Evolutionary conservation across 2,888 invertebrate species (phyloP), one percentile per base, ranked within the genome.

Genomic region (Hoplodrina ambigua): DNA sequence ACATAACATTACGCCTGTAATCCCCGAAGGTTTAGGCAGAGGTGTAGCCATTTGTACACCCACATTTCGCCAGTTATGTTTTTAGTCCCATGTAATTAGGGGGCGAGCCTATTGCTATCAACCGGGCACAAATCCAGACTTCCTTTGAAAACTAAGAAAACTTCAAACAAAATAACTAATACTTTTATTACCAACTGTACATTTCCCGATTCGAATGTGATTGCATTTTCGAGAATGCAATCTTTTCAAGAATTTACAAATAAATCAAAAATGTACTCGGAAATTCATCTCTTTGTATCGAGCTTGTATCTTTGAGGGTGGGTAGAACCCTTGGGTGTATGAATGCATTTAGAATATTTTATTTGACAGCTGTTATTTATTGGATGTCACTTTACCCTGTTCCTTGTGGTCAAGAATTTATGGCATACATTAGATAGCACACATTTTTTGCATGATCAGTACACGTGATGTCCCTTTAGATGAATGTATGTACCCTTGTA

Each of bases 191-290:
- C 15, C 37, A 75, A 86, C 83, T 82, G 81, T 85, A 81, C 75
- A 81, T 74, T 54, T 66, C 71, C 73, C 80, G 69, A 80, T 61
- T 53, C 66, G 63, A 80, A 81, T 81, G 80, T 88, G 81, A 90
- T 89, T 91, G 90, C 87, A 90, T 89, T 91, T 86, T 78, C 69
- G 70, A 83, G 82, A 89, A 67, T 90, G 88, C 89, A 91, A 92
- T 92, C 84, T 90, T 86, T 87, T 72, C 75, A 85, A 85, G 90
- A 90, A 91, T 91, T 88, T 80, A 33, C 72, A 64, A 70, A 78
- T 55, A 70, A 20, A 69, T 66, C 68, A 79, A 72, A 75, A 17
- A 46, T 46, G 46, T 57, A 72, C 19, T 57, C 55, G 72, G 58
- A 60, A 75, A 85, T 74, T 63, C 69, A 72, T 80, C 72, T 70